phyloP scores from a whole-genome alignment of 2,888 invertebrate species.

The Andrena chrysosceles region DNA sequence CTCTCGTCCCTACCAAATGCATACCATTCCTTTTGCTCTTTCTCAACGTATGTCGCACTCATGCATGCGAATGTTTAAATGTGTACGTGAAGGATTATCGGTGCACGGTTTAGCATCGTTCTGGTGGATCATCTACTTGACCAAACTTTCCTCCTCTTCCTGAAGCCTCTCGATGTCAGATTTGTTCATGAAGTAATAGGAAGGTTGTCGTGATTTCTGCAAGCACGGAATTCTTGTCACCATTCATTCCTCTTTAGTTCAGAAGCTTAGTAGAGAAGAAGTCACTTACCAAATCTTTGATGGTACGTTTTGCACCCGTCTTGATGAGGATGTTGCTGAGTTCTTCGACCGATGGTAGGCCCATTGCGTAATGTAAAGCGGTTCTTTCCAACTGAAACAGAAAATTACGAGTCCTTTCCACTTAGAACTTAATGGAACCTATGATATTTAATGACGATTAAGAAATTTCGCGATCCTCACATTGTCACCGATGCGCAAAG shows the following conservation, averaged over 20 bases:
- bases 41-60: slow-evolving; percentile 22
- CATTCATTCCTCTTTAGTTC: no score
- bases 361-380: slow-evolving; percentile 96
- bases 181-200: slow-evolving; percentile 97
- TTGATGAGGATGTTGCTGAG: slow-evolving; percentile 92
- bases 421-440: background rate
- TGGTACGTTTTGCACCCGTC: slow-evolving; percentile 93
- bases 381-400: slow-evolving; percentile 92
- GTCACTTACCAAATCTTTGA: slow-evolving; percentile 90
- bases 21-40: slow-evolving; percentile 16
- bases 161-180: slow-evolving; percentile 94
- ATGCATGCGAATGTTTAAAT: slow-evolving; percentile 12
- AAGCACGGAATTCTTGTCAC: slow-evolving; percentile 38
- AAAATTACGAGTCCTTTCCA: slow-evolving; percentile 8
- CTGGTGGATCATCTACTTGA: slow-evolving; percentile 39
- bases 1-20: background rate
- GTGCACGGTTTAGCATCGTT: slow-evolving; percentile 25
- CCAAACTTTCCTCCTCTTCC: slow-evolving; percentile 90
- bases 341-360: slow-evolving; percentile 93
- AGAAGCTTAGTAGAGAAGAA: background rate
- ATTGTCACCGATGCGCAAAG: slow-evolving; percentile 93
- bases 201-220: slow-evolving; percentile 93
- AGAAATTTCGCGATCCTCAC: slow-evolving; percentile 86
- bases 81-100: slow-evolving; percentile 11
- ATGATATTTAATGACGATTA: background rate